Conservation (phyloP, 2,113 vertebrate genomes). For the Scomber colias region DNA sequence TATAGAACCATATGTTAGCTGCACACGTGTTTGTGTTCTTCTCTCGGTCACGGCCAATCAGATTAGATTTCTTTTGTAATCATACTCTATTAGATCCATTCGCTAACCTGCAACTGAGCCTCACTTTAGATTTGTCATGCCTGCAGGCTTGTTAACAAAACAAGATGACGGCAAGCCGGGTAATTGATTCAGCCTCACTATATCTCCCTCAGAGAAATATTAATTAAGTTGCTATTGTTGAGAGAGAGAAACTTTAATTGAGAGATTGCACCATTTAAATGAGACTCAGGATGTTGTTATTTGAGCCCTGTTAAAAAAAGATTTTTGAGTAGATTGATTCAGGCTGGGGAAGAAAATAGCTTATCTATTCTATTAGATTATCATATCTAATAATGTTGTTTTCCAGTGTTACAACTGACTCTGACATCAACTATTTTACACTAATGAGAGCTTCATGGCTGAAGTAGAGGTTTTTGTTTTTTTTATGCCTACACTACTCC, state of each 20-base stretch:
- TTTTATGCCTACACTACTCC: neutral
- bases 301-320: slow-evolving; percentile 18
- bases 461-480: slow-evolving; percentile 14
- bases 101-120: slow-evolving; percentile 30
- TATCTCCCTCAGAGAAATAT: slow-evolving; percentile 66
- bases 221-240: slow-evolving; percentile 63
- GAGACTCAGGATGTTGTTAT: slow-evolving; percentile 44
- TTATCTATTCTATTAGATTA: too few species aligned
- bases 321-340: slow-evolving; percentile 56
- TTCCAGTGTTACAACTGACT: slow-evolving; percentile 49
- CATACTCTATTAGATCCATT: slow-evolving; percentile 31
- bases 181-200: slow-evolving; percentile 69
- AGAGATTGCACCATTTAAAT: slow-evolving; percentile 56
- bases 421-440: slow-evolving; percentile 50
- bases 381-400: slow-evolving; percentile 48
- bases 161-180: slow-evolving; percentile 40
- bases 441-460: slow-evolving; percentile 27
- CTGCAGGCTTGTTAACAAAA: slow-evolving; percentile 66
- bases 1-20: neutral
- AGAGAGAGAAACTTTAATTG: slow-evolving; percentile 58
- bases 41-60: slow-evolving; percentile 22
- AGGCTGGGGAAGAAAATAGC: slow-evolving; percentile 32
- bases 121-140: slow-evolving; percentile 26
- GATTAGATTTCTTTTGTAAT: slow-evolving; percentile 49
- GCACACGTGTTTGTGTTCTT: slow-evolving; percentile 1